A percentile compares a stretch with the other conserved stretches of the same genome.
Conservation (phyloP, 92 coral and sea anemone genomes). For the Heteractis magnifica region DNA sequence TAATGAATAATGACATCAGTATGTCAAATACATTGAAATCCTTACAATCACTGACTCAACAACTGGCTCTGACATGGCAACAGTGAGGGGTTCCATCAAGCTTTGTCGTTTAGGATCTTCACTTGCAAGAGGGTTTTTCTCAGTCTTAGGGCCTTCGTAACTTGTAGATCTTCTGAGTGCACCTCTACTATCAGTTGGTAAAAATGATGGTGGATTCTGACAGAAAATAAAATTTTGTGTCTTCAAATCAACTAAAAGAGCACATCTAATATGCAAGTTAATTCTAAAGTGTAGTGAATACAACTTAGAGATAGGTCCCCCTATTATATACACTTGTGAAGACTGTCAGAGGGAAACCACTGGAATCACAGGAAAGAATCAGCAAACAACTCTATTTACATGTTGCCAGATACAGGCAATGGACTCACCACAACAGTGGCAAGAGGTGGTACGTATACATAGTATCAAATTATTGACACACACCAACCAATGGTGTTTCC, state of each 20-base stretch:
- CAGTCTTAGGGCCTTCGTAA: constrained; percentile 58
- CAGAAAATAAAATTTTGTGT: neutral
- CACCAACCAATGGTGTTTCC: no score
- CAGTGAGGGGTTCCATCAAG: constrained; percentile 72
- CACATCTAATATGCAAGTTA: no score
- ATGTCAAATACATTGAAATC: neutral
- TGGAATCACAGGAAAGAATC: no score
- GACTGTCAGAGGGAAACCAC: neutral
- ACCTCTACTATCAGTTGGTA: constrained; percentile 58
- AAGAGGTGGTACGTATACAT: no score
- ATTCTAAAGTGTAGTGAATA: no score
- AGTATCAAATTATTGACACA: no score
- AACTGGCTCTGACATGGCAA: constrained; percentile 47
- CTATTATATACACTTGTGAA: neutral
- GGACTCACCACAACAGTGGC: no score
- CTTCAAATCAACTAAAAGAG: no score
- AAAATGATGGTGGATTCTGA: constrained; percentile 79
- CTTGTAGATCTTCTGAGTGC: constrained; percentile 54
- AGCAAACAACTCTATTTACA: no score
- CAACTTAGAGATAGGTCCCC: no score
- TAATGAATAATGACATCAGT: neutral
- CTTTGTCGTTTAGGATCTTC: constrained; percentile 78
- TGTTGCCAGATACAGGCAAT: no score
- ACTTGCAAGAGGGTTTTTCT: constrained; percentile 18
- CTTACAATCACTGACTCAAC: constrained; percentile 13